Conservation (phyloP, 2,113 vertebrate species). For the Ailurus styani region DNA sequence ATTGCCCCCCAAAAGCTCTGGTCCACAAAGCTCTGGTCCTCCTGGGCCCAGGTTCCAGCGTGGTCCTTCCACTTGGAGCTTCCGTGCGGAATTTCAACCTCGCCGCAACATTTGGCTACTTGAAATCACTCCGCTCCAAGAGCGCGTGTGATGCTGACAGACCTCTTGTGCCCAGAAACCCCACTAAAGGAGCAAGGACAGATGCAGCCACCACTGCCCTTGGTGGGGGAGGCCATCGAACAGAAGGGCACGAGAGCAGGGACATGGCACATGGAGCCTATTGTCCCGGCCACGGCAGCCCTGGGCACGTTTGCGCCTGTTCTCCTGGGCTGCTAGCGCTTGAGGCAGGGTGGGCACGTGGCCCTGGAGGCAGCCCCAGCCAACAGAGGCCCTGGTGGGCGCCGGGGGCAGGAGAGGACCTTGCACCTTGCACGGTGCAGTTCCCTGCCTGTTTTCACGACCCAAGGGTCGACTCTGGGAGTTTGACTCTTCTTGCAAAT, state of each 20-base stretch:
- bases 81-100: neutral
- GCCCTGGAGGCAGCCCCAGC: neutral
- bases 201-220: slow-evolving; percentile 84
- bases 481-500: neutral
- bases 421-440: rapidly evolving
- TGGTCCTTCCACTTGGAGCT: slow-evolving; percentile 60
- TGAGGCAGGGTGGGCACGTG: neutral
- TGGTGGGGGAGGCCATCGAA: slow-evolving; percentile 84
- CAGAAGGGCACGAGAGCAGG: slow-evolving; percentile 83
- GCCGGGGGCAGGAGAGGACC: neutral
- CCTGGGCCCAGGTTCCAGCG: neutral
- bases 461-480: neutral
- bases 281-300: slow-evolving; percentile 80
- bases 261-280: slow-evolving; percentile 81
- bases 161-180: slow-evolving; percentile 77
- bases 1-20: neutral
- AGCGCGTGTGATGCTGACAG: slow-evolving; percentile 68
- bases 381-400: slow-evolving; percentile 25
- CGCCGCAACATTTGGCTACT: slow-evolving; percentile 43
- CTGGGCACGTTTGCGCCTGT: slow-evolving; percentile 61
- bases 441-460: neutral
- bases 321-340: slow-evolving; percentile 13
- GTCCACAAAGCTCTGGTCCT: neutral
- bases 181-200: slow-evolving; percentile 81
- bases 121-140: slow-evolving; percentile 28